Conservation (phyloP, 2,797 vertebrate species). For the Telmatherina bonti region DNA sequence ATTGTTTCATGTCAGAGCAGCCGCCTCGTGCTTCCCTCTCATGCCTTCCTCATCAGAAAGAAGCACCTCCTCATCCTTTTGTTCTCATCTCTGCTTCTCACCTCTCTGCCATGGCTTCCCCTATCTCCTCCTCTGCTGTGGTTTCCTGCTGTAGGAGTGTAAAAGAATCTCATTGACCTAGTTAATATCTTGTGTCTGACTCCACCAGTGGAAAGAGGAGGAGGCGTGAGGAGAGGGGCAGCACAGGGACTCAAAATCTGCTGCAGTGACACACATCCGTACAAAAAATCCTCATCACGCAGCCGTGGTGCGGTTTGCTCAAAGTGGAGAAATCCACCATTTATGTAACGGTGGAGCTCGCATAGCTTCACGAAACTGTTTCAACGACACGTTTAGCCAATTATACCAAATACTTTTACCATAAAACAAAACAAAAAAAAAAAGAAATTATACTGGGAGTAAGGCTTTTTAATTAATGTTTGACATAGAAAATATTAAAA, state of each 20-base stretch:
- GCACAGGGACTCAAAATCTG: conserved; percentile 60
- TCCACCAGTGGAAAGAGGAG: conserved; percentile 62
- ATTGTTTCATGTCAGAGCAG: conserved; percentile 32
- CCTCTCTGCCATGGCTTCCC: conserved; percentile 27
- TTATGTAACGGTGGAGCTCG: not conserved
- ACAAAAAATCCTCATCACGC: conserved; percentile 24
- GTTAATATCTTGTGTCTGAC: conserved; percentile 74
- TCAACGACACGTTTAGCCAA: not conserved
- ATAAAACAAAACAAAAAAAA: not conserved
- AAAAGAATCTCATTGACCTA: conserved; percentile 85
- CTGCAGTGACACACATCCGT: conserved; percentile 74
- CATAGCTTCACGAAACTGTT: not conserved
- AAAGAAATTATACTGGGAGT: not conserved
- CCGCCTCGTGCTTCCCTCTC: not conserved
- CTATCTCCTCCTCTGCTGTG: conserved; percentile 34
- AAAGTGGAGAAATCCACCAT: not conserved
- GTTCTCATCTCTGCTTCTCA: conserved; percentile 27
- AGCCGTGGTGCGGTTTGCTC: conserved; percentile 3
- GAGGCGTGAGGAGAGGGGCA: conserved; percentile 52
- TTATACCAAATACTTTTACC: not conserved
- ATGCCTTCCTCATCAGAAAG: conserved; percentile 10
- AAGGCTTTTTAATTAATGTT: not conserved
- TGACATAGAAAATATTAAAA: not conserved
- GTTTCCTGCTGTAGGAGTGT: conserved; percentile 53
- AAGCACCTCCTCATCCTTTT: conserved; percentile 21